Evolutionary conservation across 2,797 vertebrate genomes (phyloP).

Genomic region (Danio choprae): DNA sequence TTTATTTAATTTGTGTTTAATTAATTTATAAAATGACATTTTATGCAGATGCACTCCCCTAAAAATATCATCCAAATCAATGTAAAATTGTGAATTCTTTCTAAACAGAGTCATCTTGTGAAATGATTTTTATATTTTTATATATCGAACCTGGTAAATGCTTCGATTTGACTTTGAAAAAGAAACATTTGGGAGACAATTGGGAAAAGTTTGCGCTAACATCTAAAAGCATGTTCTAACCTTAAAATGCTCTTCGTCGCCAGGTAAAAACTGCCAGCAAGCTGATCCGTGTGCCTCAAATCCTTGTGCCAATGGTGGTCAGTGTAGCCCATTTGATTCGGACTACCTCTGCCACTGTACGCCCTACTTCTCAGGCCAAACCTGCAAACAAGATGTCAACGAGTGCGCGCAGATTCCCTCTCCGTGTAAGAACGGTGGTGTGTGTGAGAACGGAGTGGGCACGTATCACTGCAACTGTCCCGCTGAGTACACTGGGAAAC

Average conservation of each 20-base stretch:
- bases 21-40: too few species aligned
- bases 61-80: too few species aligned
- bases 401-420: constrained; percentile 81
- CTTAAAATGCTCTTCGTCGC: neutral
- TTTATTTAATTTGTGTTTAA: too few species aligned
- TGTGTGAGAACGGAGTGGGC: constrained; percentile 88
- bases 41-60: too few species aligned
- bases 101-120: too few species aligned
- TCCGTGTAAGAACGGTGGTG: constrained; percentile 84
- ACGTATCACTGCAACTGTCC: constrained; percentile 87
- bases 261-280: constrained; percentile 91
- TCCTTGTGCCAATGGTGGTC: constrained; percentile 90
- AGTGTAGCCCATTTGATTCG: constrained; percentile 84
- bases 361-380: constrained; percentile 84
- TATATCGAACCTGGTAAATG: too few species aligned
- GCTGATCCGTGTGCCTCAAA: constrained; percentile 93
- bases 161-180: too few species aligned
- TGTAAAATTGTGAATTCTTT: too few species aligned
- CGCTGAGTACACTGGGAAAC: constrained; percentile 81
- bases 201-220: neutral
- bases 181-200: too few species aligned
- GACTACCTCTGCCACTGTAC: constrained; percentile 87
- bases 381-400: constrained; percentile 90
- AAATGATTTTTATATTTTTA: too few species aligned
- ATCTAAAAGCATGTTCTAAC: neutral